Percentiles rank a stretch among this genome's conserved stretches.
These are phyloP conservation scores for Urocyon cinereoargenteus DNA, from an alignment of 2,797 vertebrate species.

Conservation along the genomic window DNA sequence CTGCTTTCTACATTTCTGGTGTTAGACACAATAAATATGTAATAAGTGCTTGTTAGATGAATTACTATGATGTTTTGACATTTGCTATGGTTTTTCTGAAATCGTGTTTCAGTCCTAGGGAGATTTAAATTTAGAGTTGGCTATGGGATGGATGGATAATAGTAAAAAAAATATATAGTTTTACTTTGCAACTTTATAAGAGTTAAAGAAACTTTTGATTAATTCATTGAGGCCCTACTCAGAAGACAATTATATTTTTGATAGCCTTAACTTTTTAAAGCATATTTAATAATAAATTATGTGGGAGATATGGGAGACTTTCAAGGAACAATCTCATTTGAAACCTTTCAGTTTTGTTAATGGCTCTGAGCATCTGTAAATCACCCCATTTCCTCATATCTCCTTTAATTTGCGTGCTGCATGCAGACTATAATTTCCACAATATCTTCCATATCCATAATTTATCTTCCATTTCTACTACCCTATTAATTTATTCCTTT, in stretches of 20 bases:
- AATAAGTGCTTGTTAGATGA: constrained; percentile 30
- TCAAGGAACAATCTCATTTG: constrained; percentile 15
- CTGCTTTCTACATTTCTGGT: neutral
- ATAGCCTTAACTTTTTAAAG: constrained; percentile 2
- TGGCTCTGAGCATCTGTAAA: neutral
- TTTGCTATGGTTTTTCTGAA: constrained; percentile 24
- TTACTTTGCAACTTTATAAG: neutral
- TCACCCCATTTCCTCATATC: neutral
- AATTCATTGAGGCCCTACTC: neutral
- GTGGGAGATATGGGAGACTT: neutral
- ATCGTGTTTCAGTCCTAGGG: neutral
- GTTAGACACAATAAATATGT: neutral
- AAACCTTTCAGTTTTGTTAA: neutral
- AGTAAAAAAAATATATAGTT: neutral
- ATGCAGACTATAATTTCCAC: neutral
- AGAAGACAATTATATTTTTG: neutral
- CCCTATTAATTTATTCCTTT: constrained; percentile 20
- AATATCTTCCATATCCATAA: neutral
- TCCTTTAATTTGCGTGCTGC: neutral
- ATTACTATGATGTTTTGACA: neutral
- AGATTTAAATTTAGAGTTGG: neutral
- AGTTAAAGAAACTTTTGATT: neutral
- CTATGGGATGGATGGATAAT: neutral
- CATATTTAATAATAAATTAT: neutral
- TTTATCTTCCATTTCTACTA: neutral